Base-by-base conservation (phyloP, 2,888 invertebrate species). In the Mamestra brassicae region DNA sequence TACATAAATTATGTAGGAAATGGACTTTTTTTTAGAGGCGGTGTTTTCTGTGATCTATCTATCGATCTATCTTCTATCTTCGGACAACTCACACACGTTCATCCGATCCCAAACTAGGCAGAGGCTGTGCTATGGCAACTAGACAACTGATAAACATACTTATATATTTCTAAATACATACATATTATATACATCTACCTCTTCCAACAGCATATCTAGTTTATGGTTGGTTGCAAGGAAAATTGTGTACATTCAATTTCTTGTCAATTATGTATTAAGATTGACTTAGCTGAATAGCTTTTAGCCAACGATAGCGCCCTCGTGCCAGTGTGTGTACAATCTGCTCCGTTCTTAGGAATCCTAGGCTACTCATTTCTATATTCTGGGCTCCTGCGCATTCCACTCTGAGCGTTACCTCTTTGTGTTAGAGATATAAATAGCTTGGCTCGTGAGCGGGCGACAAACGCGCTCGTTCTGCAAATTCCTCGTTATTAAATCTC, bases 401-500 rank as follows among this genome's bases (percentile, higher is more conserved):
- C 36, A 76, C 10, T 65, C 61, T 71, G 42, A 61, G 62, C 66
- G 71, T 71, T 79, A 68, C 42, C 0, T 60, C 63, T 66, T 66
- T 50, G 54, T 26, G 52, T 38, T 61, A 78, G 36, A 74, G 73
- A 81, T 77, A 67, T 62, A 84, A 75, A 84, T 76, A 71, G 58
- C 62, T 69, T 38, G 70, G 54, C n/a, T 64, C n/a, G 71, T 38
- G 60, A 50, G 52, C 42, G 70, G 73, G 74, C 75, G 84, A 81
- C 81, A 84, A 86, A 78, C 72, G 69, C 71, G 76, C 71, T 71
- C 85, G 76, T 86, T 83, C 83, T 78, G 80, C 71, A 85, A 85
- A 85, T 85, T 87, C 69, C 76, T 87, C 85, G 87, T 87, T 87
- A 87, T 85, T 85, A 85, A 85, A 85, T 87, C 85, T 85, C 69